Percentiles rank a stretch among this genome's conserved stretches.
Evolutionary conservation across 1,140 invertebrate genomes (phyloP).

Genomic region (Diabrotica undecimpunctata): DNA sequence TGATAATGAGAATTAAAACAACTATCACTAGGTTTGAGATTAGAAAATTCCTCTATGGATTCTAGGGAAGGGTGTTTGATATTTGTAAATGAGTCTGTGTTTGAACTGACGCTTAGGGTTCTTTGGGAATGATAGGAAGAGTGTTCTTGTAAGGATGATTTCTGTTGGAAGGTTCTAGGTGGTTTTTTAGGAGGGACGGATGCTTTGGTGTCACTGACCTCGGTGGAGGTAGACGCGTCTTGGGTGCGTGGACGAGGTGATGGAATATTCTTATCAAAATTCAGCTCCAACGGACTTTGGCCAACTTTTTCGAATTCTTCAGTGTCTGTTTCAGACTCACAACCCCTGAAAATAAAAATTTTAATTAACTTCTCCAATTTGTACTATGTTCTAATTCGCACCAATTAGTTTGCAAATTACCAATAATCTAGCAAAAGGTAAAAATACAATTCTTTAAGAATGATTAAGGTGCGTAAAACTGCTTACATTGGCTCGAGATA

Average conservation of each 20-base stretch:
- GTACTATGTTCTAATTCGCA: neutral
- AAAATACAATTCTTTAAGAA: neutral
- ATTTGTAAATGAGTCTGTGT: conserved; percentile 44
- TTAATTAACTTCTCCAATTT: conserved; percentile 10
- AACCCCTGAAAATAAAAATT: conserved; percentile 51
- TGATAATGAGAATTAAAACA: conserved; percentile 45
- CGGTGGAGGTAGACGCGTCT: conserved; percentile 46
- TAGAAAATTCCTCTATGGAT: conserved; percentile 43
- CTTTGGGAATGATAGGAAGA: conserved; percentile 28
- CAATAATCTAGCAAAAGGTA: neutral
- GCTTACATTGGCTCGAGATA: no score
- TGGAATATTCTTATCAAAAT: conserved; percentile 40
- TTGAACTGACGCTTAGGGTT: conserved; percentile 35
- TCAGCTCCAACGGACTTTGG: conserved; percentile 56
- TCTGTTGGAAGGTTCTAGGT: conserved; percentile 45
- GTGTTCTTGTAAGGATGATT: conserved; percentile 18
- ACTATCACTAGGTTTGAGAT: conserved; percentile 40
- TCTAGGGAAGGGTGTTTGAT: conserved; percentile 45
- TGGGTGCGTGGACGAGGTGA: conserved; percentile 32
- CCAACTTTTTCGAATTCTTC: conserved; percentile 79
- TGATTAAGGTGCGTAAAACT: no score
- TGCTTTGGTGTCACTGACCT: conserved; percentile 41
- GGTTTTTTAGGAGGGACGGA: conserved; percentile 43
- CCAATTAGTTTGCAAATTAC: no score
- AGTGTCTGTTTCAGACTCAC: conserved; percentile 76